Evolutionary conservation across 2,888 invertebrate genomes (phyloP).

Genomic region (Adineta ricciae): DNA sequence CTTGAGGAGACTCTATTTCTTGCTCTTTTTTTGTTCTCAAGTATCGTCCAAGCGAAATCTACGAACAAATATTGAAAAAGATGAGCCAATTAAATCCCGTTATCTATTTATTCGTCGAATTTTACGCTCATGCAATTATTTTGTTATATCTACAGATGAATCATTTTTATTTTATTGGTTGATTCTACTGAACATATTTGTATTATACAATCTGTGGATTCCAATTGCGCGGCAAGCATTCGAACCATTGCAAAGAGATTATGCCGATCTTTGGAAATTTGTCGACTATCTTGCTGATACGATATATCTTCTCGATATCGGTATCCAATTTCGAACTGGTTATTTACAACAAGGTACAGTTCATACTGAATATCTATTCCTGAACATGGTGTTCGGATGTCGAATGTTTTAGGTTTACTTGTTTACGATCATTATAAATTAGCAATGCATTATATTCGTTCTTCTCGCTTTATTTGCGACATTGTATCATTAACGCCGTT

Average conservation of each 20-base stretch:
- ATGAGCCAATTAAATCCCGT: conserved; percentile 6
- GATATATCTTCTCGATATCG: conserved; percentile 75
- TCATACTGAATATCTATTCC: neutral
- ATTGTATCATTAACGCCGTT: conserved; percentile 70
- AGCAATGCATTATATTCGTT: conserved; percentile 74
- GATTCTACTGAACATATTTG: conserved; percentile 73
- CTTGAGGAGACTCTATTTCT: neutral
- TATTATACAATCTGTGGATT: conserved; percentile 88
- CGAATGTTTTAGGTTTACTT: conserved; percentile 57
- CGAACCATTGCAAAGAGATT: conserved; percentile 67
- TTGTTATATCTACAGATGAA: conserved; percentile 82
- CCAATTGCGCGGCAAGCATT: conserved; percentile 85
- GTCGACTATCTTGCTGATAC: conserved; percentile 57
- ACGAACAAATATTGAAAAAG: neutral
- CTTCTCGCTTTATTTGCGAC: conserved; percentile 73
- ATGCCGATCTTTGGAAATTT: conserved; percentile 33
- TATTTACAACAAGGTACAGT: conserved; percentile 73
- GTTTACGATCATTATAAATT: conserved; percentile 80
- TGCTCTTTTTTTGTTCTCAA: neutral
- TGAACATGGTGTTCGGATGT: no score
- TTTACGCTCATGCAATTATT: conserved; percentile 28
- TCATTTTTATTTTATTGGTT: conserved; percentile 93
- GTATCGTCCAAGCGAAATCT: neutral
- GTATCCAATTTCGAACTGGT: conserved; percentile 81
- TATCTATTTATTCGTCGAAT: conserved; percentile 16